Base-by-base conservation (phyloP, 2,113 vertebrate species). In the Syngnathus scovelli region DNA sequence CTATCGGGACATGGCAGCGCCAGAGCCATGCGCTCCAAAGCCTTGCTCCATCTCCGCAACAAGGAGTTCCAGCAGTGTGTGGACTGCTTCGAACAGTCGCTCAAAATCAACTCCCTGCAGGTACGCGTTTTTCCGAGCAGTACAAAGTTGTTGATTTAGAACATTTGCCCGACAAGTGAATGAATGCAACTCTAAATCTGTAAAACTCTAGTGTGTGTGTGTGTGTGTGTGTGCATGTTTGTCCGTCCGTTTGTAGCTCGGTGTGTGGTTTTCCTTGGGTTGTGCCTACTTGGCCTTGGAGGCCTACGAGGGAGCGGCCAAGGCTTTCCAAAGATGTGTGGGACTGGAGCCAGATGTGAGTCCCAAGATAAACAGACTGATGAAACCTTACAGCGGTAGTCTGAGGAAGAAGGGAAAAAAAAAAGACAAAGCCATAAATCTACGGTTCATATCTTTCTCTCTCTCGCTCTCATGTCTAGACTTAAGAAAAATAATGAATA, bases 201-300 rank as follows among this genome's bases (percentile, higher is more conserved):
- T n/a, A n/a, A n/a, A n/a, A n/a, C n/a, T n/a, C n/a, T n/a, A n/a
- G n/a, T 33, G 2, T 11, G 2, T 58, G 58, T 23, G 23, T 23
- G 16, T 16, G 52, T 61, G 48, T 44, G 55, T 73, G 65, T 63
- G 4, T 54, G 41, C 10, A 3, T 12, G 1, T 67, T 64, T 3
- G 1, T 46, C 98, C 41, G 1, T 46, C 98, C 41, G 1, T 67
- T 64, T 3, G 1, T 46, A 98, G 96, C 90, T 98, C 0, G 95
- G 95, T 19, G 95, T 99, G 61, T 99, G 96, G 96, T 99, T 98
- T 89, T 98, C 97, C 48, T 89, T 99, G 11, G 97, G 97, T 61
- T 99, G 97, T 39, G 93, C 95, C 23, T 95, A 96, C 81, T 88
- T 99, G 66, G 89, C 95, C 41, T 79, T 98, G 82, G 92, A 98